These are phyloP conservation scores for Eumacrocentrus americanus DNA, from an alignment of 2,888 invertebrate genomes.

Conservation along the genomic window DNA sequence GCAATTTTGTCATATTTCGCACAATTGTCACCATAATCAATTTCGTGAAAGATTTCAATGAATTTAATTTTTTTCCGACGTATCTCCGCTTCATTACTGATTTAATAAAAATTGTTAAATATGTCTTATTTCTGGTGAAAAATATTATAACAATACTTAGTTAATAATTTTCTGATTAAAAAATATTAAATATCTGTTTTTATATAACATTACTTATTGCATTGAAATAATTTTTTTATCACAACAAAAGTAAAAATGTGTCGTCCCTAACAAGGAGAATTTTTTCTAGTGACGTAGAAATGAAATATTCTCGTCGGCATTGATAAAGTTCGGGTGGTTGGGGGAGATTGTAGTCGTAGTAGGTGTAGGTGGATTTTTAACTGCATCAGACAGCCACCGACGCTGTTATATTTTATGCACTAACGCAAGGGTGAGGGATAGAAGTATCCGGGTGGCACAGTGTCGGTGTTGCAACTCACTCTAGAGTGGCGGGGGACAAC, in stretches of 20 bases:
- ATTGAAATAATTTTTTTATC: not conserved
- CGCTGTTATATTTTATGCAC: slow-evolving; percentile 44
- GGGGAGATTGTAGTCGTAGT: slow-evolving; percentile 1
- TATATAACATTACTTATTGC: not conserved
- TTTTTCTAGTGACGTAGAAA: slow-evolving; percentile 2
- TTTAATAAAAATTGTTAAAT: no score
- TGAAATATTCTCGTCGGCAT: slow-evolving; percentile 13
- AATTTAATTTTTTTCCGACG: no score
- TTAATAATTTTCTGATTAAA: no score
- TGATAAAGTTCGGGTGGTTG: slow-evolving; percentile 7
- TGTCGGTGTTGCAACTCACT: slow-evolving; percentile 38
- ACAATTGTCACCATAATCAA: no score
- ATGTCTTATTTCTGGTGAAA: no score
- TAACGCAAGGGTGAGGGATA: slow-evolving; percentile 32
- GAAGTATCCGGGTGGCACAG: not conserved
- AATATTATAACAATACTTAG: no score
- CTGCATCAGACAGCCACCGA: slow-evolving; percentile 40
- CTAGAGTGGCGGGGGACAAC: slow-evolving; percentile 34
- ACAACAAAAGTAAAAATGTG: not conserved
- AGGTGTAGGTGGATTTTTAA: slow-evolving; percentile 36
- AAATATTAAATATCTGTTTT: not conserved
- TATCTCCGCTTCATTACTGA: no score
- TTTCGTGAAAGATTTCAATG: no score
- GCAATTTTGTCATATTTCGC: no score
- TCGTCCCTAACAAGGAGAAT: not conserved